phyloP scores from a whole-genome alignment of 1,140 invertebrate species.

The Paracyclopina nana region DNA sequence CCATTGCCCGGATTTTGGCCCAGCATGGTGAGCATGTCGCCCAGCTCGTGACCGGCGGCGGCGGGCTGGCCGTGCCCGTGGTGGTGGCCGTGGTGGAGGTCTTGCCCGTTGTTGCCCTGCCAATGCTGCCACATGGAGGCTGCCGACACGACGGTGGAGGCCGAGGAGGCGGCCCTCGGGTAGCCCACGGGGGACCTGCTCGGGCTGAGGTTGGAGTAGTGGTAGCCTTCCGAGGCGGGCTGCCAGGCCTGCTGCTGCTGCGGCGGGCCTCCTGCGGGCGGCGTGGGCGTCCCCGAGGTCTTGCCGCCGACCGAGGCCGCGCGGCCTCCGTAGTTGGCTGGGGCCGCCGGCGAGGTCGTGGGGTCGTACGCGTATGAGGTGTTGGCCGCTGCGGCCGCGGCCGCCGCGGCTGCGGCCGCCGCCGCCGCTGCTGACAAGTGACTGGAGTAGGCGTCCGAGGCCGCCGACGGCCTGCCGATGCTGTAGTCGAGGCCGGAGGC shows the following conservation, averaged over 20 bases:
- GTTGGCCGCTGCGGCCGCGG: not conserved
- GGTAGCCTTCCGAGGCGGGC: not conserved
- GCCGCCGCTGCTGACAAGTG: not conserved
- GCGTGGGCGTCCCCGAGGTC: conserved; percentile 8
- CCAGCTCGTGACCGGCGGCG: not conserved
- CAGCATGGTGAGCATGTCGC: conserved; percentile 10
- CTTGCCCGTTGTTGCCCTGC: not conserved
- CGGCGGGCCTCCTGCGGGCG: not conserved
- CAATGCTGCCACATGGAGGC: conserved; percentile 13
- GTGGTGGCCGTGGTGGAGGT: not conserved
- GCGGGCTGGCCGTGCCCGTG: not conserved
- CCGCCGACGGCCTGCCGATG: not conserved
- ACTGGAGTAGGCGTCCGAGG: not conserved
- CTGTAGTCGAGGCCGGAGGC: not conserved
- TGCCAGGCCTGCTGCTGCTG: not conserved
- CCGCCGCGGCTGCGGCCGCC: not conserved
- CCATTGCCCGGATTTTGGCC: not conserved
- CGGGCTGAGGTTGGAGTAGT: conserved; percentile 13
- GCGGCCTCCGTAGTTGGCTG: not conserved
- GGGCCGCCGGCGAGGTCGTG: conserved; percentile 8
- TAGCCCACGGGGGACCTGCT: conserved; percentile 3
- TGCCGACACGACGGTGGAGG: not conserved
- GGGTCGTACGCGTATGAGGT: conserved; percentile 9
- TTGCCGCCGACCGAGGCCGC: not conserved
- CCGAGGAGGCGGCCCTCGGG: not conserved